Evolutionary conservation across 2,888 invertebrate species (phyloP), one percentile per base, ranked within the genome.

Genomic region (Ditula angustiorana): DNA sequence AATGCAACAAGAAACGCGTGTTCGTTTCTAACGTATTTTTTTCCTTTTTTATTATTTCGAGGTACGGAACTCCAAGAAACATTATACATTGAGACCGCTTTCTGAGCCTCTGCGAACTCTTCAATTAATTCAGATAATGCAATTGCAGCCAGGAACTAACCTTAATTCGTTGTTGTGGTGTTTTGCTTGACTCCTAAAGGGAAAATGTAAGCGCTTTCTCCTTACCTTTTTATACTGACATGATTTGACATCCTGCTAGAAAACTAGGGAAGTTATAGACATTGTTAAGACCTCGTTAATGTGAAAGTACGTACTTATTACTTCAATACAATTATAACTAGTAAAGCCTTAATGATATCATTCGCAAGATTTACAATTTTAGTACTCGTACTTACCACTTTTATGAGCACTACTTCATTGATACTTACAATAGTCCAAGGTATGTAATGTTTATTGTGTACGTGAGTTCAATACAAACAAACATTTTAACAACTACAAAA

Each of bases 61-160:
- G 1, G 41, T 10, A 41, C 41, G 8, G 41, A 41, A 19, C 41
- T 8, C 19, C 19, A 41, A 41, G 1, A 16, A 80, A 72, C 58
- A 58, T 37, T 44, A 68, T 60, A 67, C 69, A 75, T 76, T 76
- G 73, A 72, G 58, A 19, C 67, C 64, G 74, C 72, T 75, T 76
- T 76, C 77, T 73, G 76, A 71, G 74, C 66, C 71, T 71, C 61
- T 46, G 67, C 68, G 69, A 72, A 69, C 67, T 67, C 71, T 73
- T 41, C 72, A 72, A 77, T 78, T 75, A 74, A 80, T 74, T 70
- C 72, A 44, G 69, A 69, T 75, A 71, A 60, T 67, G 65, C 57
- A 56, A 71, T 55, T 70, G 70, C 69, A 66, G 62, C 66, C 66
- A 57, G 61, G 52, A 53, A 50, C 61, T 70, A 61, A 52, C 69